These are phyloP conservation scores for Aleiodes testaceus DNA, from an alignment of 2,888 invertebrate genomes.

Conservation along the genomic window DNA sequence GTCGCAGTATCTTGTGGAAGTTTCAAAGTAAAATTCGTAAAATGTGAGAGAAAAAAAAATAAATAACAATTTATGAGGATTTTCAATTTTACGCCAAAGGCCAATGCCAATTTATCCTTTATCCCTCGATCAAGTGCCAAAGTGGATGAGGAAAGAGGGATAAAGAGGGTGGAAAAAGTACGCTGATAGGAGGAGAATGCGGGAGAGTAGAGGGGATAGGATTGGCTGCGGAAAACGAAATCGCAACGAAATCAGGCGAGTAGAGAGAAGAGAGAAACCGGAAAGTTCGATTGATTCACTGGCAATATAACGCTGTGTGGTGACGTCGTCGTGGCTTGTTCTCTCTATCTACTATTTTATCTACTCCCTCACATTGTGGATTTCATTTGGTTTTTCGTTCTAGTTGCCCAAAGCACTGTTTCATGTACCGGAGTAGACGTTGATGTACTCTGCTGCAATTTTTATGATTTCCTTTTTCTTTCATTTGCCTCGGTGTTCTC, in stretches of 20 bases:
- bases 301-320: conserved; percentile 36
- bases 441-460: conserved; percentile 31
- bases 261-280: conserved; percentile 20
- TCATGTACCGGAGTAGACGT: conserved; percentile 23
- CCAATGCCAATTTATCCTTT: conserved; percentile 45
- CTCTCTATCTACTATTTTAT: conserved; percentile 21
- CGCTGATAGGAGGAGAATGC: conserved; percentile 13
- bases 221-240: conserved; percentile 37
- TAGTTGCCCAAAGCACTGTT: conserved; percentile 38
- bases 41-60: conserved; percentile 1
- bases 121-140: conserved; percentile 41
- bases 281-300: conserved; percentile 37
- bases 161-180: conserved; percentile 15
- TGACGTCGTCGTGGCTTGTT: conserved; percentile 30
- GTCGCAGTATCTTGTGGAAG: conserved; percentile 16
- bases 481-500: neutral
- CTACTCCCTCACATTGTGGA: conserved; percentile 33
- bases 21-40: neutral
- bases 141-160: conserved; percentile 25
- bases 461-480: conserved; percentile 3
- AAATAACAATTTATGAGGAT: neutral
- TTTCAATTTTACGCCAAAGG: conserved; percentile 42
- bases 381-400: conserved; percentile 46
- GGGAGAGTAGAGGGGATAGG: conserved; percentile 15
- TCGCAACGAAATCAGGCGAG: conserved; percentile 43